phyloP scores from a whole-genome alignment of 2,797 vertebrate genomes.

The Allobates femoralis region DNA sequence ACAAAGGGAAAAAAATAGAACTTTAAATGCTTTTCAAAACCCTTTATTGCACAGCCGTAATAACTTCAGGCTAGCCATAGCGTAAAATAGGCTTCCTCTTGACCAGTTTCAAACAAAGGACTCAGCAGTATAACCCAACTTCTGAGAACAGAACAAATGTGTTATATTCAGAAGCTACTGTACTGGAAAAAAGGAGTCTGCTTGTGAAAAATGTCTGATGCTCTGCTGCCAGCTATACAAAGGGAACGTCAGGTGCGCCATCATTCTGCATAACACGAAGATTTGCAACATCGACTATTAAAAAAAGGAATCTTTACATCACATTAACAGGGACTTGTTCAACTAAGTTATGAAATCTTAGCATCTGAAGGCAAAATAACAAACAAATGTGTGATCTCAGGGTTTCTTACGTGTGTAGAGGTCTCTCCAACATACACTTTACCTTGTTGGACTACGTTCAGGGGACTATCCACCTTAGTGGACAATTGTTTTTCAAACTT shows the following conservation, averaged over 20 bases:
- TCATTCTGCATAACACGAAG: neutral
- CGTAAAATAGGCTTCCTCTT: slow-evolving; percentile 59
- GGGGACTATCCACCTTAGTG: too few relatives aligned
- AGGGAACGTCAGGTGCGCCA: slow-evolving; percentile 29
- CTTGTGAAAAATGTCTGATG: slow-evolving; percentile 33
- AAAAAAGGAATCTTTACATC: too few relatives aligned
- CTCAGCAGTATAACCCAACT: slow-evolving; percentile 50
- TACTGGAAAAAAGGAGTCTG: slow-evolving; percentile 50
- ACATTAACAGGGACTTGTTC: neutral
- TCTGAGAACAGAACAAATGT: slow-evolving; percentile 52
- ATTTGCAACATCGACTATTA: neutral
- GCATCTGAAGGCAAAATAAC: neutral
- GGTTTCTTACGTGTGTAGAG: too few relatives aligned
- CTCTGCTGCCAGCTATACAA: neutral
- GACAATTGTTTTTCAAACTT: too few relatives aligned
- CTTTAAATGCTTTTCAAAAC: slow-evolving; percentile 43
- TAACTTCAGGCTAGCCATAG: slow-evolving; percentile 54
- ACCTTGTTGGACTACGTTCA: too few relatives aligned
- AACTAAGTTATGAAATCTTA: neutral
- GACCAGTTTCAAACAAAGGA: slow-evolving; percentile 60
- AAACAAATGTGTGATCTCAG: too few relatives aligned
- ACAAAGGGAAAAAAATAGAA: slow-evolving; percentile 21
- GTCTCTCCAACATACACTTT: too few relatives aligned
- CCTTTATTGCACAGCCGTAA: slow-evolving; percentile 46
- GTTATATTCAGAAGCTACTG: slow-evolving; percentile 52